Base-by-base conservation (phyloP, 2,797 vertebrate genomes). In the Pipistrellus kuhlii region DNA sequence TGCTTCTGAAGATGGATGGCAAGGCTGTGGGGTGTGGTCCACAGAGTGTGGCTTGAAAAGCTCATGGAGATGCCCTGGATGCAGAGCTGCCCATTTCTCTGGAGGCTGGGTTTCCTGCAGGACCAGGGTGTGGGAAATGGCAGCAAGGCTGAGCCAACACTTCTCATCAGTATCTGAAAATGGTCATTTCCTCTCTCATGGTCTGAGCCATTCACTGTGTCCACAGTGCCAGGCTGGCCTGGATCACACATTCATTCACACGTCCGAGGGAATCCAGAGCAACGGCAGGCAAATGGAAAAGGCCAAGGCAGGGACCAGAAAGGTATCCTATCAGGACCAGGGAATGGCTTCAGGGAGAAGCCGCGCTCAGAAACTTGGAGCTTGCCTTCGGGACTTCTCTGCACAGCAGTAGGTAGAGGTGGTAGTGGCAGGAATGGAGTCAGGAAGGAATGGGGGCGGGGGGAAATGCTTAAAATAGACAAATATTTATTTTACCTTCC, bases 401-500 rank as follows among this genome's bases (percentile, higher is more conserved):
- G 32, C 53, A 25, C 41, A 68, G 17, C 30, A 59, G 27, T 41
- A 8, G 44, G 21, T 46, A 53, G 69, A 88, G 46, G 17, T 25
- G 14, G 9, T 57, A 4, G 10, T 57, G 3, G 1, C 27, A n/a
- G 75, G 12, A 89, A 78, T 27, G 41, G 1, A 8, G 1, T 9
- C 12, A 55, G 84, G 20, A 10, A 85, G 48, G 78, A 83, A 71
- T 1, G 0, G 8, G 4, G 20, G 55, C 38, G 48, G 20, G 55
- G 46, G 48, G 66, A 18, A 82, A 41, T 84, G 15, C 68, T 89
- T 68, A 71, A 59, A 82, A 78, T 46, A 51, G 10, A 38, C 62
- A 77, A 76, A 25, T 55, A 82, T 71, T 92, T 90, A 57, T 83
- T 92, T 92, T 84, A 59, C 4, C 44, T 90, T 92, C 30, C 69